Evolutionary conservation across 2,888 invertebrate genomes (phyloP).

Genomic region (Nomada fabriciana): DNA sequence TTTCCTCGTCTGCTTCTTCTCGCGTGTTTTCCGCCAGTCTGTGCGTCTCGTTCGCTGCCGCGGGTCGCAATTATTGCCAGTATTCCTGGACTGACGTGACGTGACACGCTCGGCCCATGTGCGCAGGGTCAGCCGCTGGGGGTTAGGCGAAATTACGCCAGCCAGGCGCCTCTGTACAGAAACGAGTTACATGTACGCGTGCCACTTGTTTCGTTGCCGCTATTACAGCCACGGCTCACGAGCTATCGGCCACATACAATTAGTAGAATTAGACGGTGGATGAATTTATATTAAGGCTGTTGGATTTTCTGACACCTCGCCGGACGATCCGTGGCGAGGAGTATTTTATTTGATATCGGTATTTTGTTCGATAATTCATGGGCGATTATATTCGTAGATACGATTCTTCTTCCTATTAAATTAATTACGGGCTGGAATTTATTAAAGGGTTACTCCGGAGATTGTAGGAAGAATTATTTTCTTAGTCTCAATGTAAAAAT

Average conservation of each 20-base stretch:
- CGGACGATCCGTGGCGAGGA: no score
- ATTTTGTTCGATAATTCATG: no score
- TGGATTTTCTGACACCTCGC: no score
- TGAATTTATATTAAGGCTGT: no score
- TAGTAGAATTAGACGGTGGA: not conserved
- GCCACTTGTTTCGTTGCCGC: conserved; percentile 48
- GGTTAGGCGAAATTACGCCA: conserved; percentile 75
- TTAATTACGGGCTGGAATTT: no score
- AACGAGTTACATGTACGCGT: conserved; percentile 71
- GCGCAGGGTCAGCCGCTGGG: conserved; percentile 71
- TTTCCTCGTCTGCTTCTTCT: conserved; percentile 22
- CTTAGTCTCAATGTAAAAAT: no score
- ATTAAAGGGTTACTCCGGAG: no score
- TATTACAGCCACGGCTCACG: not conserved
- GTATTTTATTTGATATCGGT: no score
- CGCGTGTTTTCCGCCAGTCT: conserved; percentile 36
- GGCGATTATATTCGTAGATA: no score
- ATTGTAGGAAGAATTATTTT: no score
- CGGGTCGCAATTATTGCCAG: conserved; percentile 74
- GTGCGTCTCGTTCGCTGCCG: conserved; percentile 50
- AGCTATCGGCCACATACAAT: not conserved
- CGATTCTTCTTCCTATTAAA: no score
- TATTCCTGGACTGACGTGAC: conserved; percentile 75
- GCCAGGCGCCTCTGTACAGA: conserved; percentile 66
- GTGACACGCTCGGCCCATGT: conserved; percentile 70